Percentiles rank a stretch among this genome's conserved stretches.
These are phyloP conservation scores for Leptocoma aspasia DNA, from an alignment of 2,113 vertebrate species.

Conservation along the genomic window DNA sequence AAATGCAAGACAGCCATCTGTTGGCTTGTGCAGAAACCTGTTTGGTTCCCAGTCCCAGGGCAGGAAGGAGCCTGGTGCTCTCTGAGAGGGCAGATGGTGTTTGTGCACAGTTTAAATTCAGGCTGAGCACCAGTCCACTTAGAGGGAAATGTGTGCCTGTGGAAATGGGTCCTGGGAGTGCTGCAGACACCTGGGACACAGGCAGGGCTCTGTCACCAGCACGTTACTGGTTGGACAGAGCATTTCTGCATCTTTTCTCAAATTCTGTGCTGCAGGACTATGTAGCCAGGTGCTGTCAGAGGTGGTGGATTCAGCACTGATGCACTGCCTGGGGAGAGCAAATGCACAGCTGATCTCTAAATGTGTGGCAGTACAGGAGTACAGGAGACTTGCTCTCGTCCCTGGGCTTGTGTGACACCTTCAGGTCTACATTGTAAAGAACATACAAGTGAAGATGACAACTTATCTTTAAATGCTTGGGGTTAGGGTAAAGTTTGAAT, in stretches of 20 bases:
- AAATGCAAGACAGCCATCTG: constrained; percentile 68
- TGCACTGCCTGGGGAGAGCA: not conserved
- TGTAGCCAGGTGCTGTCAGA: not conserved
- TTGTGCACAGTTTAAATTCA: not conserved
- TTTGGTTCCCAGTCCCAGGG: not conserved
- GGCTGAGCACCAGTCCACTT: not conserved
- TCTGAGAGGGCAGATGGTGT: not conserved
- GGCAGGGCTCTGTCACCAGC: not conserved
- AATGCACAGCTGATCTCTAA: accelerated
- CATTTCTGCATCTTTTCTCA: not conserved
- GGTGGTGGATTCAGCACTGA: not conserved
- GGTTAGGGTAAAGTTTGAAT: not conserved
- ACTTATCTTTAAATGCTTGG: not conserved
- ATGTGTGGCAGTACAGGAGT: no score
- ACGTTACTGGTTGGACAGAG: not conserved
- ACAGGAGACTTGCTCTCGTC: not conserved
- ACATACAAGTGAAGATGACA: not conserved
- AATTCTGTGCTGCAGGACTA: not conserved
- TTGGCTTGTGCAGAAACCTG: not conserved
- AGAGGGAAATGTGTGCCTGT: not conserved
- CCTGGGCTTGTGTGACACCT: not conserved
- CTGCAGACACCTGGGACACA: not conserved
- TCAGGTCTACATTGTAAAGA: not conserved
- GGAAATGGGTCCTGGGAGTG: not conserved
- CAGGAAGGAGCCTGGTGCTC: not conserved